Base-by-base conservation (phyloP, 37 sponge, comb jelly and placozoan genomes). In the Hormiphora californensis region DNA sequence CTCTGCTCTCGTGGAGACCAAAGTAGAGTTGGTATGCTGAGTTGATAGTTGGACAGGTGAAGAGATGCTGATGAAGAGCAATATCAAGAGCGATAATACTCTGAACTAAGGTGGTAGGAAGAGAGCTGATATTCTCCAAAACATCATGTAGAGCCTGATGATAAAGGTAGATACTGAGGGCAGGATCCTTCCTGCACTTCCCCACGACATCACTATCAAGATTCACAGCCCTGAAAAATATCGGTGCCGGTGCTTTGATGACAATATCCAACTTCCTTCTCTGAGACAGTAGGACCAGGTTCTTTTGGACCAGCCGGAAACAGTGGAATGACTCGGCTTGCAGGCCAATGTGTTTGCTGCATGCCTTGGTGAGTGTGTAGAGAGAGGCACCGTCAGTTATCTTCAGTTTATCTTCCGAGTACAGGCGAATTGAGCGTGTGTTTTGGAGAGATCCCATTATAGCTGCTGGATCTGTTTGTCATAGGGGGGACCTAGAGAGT, bases 361-460 rank as follows among this genome's bases (percentile, higher is more conserved):
- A 73, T 39, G 81, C 44, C 25, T 73, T 43, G 46, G 43, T 73
- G 81, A 73, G 81, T 22, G 21, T 33, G 35, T 32, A 73, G 43
- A 12, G 23, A 25, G 81, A 73, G 23, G 27, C 17, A 19, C 81
- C 81, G 40, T 73, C 81, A 2, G 81, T 41, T 22, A 73, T 73
- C 35, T 73, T 73, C 46, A 73, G 40, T 33, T 73, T 73, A 7
- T 73, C 81, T 43, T 73, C 81, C 19, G 81, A 46, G 38, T 43
- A 73, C 25, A 73, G 46, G 40, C 43, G 40, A 27, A 73, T n/a
- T 22, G 23, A 73, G 40, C 25, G 40, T 22, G 39, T 11, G 2
- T 73, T 43, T 40, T 73, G 81, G 12, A 73, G 43, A 33, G 81
- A 73, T 36, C 46, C 43, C 81, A 73, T 73, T n/a, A n/a, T n/a